phyloP scores from a whole-genome alignment of 2,888 invertebrate genomes.

The Drosophila rubida region DNA sequence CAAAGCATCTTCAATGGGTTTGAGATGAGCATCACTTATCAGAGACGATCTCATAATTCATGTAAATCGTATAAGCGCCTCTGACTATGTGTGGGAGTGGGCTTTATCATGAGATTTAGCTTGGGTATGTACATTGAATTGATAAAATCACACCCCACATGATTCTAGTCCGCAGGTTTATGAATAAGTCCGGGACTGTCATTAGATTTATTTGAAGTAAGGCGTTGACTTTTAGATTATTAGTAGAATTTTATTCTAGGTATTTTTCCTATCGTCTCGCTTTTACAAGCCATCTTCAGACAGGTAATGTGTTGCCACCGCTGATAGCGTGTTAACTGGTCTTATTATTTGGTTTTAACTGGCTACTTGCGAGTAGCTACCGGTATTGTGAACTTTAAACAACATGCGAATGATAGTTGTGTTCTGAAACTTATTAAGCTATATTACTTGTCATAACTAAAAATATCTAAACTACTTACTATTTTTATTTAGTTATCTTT shows the following conservation, averaged over 20 bases:
- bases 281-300: background rate
- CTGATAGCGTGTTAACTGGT: slow-evolving; percentile 1
- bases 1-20: slow-evolving; percentile 26
- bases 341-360: slow-evolving; percentile 16
- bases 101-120: slow-evolving; percentile 46
- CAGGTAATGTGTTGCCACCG: slow-evolving; percentile 12
- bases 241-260: background rate
- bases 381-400: slow-evolving; percentile 19
- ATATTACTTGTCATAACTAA: too few species aligned
- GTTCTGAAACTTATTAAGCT: background rate
- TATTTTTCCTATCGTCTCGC: slow-evolving; percentile 34
- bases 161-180: background rate
- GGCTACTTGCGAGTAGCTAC: slow-evolving; percentile 31
- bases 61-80: slow-evolving; percentile 53
- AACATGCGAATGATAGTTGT: background rate
- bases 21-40: slow-evolving; percentile 51
- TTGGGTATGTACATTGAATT: slow-evolving; percentile 25
- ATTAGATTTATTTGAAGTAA: slow-evolving; percentile 6
- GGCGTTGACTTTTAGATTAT: slow-evolving; percentile 14
- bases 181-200: slow-evolving; percentile 5
- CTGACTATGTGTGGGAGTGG: slow-evolving; percentile 23
- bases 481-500: background rate
- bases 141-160: slow-evolving; percentile 42
- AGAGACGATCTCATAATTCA: slow-evolving; percentile 52
- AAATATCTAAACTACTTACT: too few species aligned